Base-by-base conservation (phyloP, 2,888 invertebrate genomes). In the Sinohyriopsis cumingii region DNA sequence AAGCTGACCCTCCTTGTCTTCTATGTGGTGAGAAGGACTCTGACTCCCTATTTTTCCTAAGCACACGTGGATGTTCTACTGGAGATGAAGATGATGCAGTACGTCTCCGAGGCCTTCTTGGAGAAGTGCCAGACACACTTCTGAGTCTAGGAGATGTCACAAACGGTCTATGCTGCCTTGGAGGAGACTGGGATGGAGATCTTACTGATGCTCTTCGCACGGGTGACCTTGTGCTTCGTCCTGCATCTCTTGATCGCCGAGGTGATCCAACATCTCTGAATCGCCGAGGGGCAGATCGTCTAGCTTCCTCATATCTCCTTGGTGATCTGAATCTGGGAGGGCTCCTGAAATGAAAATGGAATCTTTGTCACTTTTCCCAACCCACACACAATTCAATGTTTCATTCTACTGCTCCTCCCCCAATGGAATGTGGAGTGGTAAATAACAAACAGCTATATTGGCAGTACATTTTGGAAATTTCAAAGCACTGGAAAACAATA, bases 291-390 rank as follows among this genome's bases (percentile, higher is more conserved):
- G 54, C 64, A 56, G 55, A 67, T 25, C 57, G 54, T 54, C 56
- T 59, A 45, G n/a, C 55, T 20, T 45, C 45, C 60, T 20, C n/a
- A 54, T 18, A 54, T 59, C 53, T 63, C 33, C 53, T 45, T 68
- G 45, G 75, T n/a, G 70, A 70, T 63, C 75, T 72, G 60, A 61
- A 66, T 59, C 70, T 62, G 5, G 70, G 72, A 7, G 73, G 72
- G 63, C 70, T 72, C 59, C 73, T 76, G 64, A n/a, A 67, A 59
- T 55, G 59, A n/a, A 65, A 28, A 65, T 18, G 53, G 24, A 62
- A 33, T 45, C 60, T 45, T 15, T 0, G 2, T 45, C 45, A 45
- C 15, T 45, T 45, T 45, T 45, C 15, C 15, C 45, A 45, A 15
- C 45, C 45, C 45, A 12, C 3, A 45, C 9, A 45, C 45, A 15